Evolutionary conservation across 2,797 vertebrate genomes (phyloP).

Genomic region (Notoglanidium macrostoma): DNA sequence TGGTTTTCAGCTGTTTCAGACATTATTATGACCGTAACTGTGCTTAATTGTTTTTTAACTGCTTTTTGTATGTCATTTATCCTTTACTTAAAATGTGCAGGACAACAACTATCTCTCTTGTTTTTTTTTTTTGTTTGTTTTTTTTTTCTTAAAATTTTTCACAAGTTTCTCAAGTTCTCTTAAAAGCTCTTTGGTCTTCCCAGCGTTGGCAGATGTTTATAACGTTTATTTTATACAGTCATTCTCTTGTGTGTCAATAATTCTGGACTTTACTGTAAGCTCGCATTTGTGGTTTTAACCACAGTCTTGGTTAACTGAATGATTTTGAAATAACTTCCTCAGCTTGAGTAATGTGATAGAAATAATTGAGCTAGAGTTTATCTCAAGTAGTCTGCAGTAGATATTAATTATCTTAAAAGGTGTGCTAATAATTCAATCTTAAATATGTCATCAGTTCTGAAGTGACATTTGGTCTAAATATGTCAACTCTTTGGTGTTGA

Average conservation of each 20-base stretch:
- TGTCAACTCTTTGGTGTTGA: not conserved
- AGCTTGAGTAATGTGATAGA: not conserved
- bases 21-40: not conserved
- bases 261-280: slow-evolving; percentile 5
- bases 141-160: not conserved
- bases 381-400: not conserved
- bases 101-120: not conserved
- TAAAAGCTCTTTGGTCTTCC: not conserved
- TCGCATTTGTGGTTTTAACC: slow-evolving; percentile 10
- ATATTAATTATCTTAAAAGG: not conserved
- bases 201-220: not conserved
- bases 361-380: slow-evolving; percentile 3
- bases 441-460: not conserved
- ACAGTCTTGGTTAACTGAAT: not conserved
- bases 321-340: slow-evolving; percentile 17
- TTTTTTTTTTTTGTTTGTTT: not conserved
- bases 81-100: not conserved
- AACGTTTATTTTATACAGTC: not conserved
- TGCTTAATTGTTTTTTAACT: not conserved
- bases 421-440: not conserved
- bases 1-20: not conserved
- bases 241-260: slow-evolving; percentile 10
- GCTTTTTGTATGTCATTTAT: slow-evolving; percentile 5
- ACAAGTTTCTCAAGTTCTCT: not conserved
- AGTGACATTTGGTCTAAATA: not conserved